Evolutionary conservation across 2,797 vertebrate species (phyloP).

Genomic region (Hemibagrus guttatus): DNA sequence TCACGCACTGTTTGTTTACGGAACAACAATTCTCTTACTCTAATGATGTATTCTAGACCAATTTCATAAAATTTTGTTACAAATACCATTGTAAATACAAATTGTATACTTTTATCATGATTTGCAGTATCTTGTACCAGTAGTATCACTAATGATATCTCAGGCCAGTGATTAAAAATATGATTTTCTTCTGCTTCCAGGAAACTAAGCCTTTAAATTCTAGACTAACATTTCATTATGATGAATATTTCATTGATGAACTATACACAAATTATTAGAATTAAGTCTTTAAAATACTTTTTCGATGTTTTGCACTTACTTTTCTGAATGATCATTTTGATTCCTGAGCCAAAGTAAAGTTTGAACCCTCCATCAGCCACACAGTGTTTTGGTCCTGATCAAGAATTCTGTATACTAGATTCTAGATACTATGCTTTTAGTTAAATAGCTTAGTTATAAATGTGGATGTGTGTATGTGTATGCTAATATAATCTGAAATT

Average conservation of each 20-base stretch:
- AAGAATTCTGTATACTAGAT: background rate
- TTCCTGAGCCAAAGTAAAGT: constrained; percentile 56
- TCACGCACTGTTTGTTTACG: constrained; percentile 61
- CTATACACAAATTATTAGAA: background rate
- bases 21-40: constrained; percentile 25
- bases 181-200: no score
- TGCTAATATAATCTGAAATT: background rate
- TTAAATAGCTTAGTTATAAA: no score
- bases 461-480: no score
- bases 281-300: background rate
- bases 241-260: background rate
- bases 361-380: constrained; percentile 16
- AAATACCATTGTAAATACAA: background rate
- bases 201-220: background rate
- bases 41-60: background rate
- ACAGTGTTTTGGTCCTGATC: constrained; percentile 2
- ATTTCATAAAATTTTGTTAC: background rate
- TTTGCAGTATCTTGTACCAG: background rate
- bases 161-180: no score
- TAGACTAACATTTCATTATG: background rate
- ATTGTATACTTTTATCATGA: background rate
- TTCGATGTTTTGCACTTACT: constrained; percentile 51
- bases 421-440: background rate
- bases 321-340: constrained; percentile 47
- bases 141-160: background rate